Evolutionary conservation across 1,140 invertebrate genomes (phyloP).

Genomic region (Drosophila novamexicana): DNA sequence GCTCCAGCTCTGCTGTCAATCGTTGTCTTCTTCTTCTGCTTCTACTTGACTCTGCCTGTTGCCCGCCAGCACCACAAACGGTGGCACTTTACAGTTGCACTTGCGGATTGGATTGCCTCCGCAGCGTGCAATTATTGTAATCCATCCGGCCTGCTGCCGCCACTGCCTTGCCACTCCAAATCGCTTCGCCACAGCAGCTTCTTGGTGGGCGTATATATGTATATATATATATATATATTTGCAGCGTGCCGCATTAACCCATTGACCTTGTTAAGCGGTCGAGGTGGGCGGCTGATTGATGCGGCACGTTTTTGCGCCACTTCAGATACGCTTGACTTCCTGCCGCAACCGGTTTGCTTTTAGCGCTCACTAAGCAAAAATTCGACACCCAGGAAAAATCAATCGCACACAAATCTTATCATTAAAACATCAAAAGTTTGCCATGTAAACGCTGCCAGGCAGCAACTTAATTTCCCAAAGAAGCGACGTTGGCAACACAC

Average conservation of each 20-base stretch:
- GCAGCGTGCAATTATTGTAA: conserved; percentile 72
- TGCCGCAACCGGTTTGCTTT: conserved; percentile 18
- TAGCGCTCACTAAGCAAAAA: conserved; percentile 28
- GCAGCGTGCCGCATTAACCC: conserved; percentile 62
- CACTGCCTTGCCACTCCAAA: background rate
- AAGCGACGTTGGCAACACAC: conserved; percentile 40
- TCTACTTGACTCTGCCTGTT: conserved; percentile 6
- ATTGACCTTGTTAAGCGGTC: conserved; percentile 73
- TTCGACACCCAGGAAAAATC: conserved; percentile 77
- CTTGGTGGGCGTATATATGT: conserved; percentile 38
- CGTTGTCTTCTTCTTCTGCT: conserved; percentile 33
- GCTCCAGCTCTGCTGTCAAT: conserved; percentile 73
- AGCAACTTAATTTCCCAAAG: conserved; percentile 70
- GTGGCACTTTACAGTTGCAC: conserved; percentile 81
- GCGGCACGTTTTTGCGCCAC: conserved; percentile 72
- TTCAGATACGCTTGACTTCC: conserved; percentile 32
- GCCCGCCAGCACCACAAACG: conserved; percentile 60
- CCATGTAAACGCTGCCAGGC: conserved; percentile 72
- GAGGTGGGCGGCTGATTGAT: conserved; percentile 43
- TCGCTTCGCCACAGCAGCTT: background rate
- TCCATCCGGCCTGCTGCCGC: conserved; percentile 47
- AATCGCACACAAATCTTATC: conserved; percentile 77
- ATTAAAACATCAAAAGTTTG: conserved; percentile 81
- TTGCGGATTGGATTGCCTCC: conserved; percentile 64
- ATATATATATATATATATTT: background rate